A percentile compares a stretch with the other conserved stretches of the same genome.
These are phyloP conservation scores for Mastigias papua DNA, from an alignment of 30 jellyfish, hydroid and myxozoan genomes.

Conservation along the genomic window DNA sequence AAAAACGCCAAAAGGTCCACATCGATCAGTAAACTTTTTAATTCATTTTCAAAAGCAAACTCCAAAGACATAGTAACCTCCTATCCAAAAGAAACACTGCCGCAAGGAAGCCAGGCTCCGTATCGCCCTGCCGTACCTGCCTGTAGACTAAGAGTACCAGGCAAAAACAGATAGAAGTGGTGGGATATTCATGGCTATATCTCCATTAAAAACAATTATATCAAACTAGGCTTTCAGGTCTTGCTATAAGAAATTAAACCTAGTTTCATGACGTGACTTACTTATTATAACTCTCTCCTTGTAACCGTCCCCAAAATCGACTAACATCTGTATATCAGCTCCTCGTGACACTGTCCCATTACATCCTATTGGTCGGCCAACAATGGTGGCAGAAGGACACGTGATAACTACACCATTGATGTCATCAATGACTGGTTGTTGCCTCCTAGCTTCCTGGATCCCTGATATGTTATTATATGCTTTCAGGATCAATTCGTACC, in stretches of 20 bases:
- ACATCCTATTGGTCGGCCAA: slow-evolving; percentile 84
- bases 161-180: too few relatives aligned
- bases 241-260: not conserved
- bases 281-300: slow-evolving; percentile 70
- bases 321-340: slow-evolving; percentile 36
- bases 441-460: slow-evolving; percentile 35
- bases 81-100: too few relatives aligned
- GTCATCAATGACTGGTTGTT: slow-evolving; percentile 67
- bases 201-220: too few relatives aligned
- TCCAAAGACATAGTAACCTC: too few relatives aligned
- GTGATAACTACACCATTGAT: slow-evolving; percentile 42
- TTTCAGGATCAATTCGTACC: slow-evolving; percentile 57
- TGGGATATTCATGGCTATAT: too few relatives aligned
- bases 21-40: too few relatives aligned
- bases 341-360: slow-evolving; percentile 91
- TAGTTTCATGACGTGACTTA: slow-evolving; percentile 8
- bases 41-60: too few relatives aligned
- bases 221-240: not conserved
- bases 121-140: too few relatives aligned
- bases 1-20: too few relatives aligned
- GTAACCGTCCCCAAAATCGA: slow-evolving; percentile 93
- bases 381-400: slow-evolving; percentile 78
- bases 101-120: too few relatives aligned
- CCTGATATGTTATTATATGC: slow-evolving; percentile 92
- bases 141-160: too few relatives aligned